Percentiles rank a stretch among this genome's conserved stretches.
Conservation (phyloP, 2,888 invertebrate genomes). For the Crocallis elinguaria region DNA sequence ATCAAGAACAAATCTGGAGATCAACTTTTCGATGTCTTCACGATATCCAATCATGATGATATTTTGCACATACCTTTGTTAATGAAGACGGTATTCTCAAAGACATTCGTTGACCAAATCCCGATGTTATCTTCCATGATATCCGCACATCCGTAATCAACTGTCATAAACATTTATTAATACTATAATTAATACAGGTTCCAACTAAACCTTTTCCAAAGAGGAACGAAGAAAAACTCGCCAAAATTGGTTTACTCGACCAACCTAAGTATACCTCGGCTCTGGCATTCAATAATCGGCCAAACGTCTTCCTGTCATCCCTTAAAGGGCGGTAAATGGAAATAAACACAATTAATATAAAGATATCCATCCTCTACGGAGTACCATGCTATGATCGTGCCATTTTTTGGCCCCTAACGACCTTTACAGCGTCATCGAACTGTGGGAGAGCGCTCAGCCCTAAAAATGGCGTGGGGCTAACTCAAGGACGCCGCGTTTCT, state of each 20-base stretch:
- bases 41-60: too few relatives aligned
- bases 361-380: too few relatives aligned
- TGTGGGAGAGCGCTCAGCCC: too few relatives aligned
- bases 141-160: neutral
- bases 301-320: conserved; percentile 3
- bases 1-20: too few relatives aligned
- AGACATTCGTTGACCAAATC: neutral
- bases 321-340: conserved; percentile 12
- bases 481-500: too few relatives aligned
- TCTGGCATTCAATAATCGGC: conserved; percentile 11
- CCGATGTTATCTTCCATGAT: neutral
- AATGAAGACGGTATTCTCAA: neutral
- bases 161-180: neutral
- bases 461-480: too few relatives aligned
- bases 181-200: neutral
- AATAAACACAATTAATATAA: conserved; percentile 23
- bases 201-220: neutral
- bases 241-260: neutral
- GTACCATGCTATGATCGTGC: too few relatives aligned
- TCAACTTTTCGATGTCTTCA: too few relatives aligned
- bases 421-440: too few relatives aligned
- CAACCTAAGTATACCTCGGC: neutral
- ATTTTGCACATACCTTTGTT: too few relatives aligned
- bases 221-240: neutral
- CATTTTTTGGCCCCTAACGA: too few relatives aligned